Percentiles rank a stretch among this genome's conserved stretches.
Evolutionary conservation across 2,797 vertebrate genomes (phyloP).

Genomic region (Poeciliopsis paucimaculata): DNA sequence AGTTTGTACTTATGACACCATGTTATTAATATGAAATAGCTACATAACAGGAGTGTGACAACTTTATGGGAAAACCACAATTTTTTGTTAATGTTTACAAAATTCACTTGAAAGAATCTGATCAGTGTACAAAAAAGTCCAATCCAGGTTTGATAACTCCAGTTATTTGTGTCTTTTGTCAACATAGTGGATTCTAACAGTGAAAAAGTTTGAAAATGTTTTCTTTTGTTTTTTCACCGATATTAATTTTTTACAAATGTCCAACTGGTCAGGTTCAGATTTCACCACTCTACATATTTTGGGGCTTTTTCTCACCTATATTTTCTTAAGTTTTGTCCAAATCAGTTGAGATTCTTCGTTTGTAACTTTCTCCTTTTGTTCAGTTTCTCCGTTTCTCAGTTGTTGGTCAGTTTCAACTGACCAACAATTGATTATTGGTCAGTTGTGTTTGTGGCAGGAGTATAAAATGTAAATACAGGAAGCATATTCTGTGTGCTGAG

Average conservation of each 20-base stretch:
- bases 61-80: neutral
- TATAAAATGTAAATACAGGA: neutral
- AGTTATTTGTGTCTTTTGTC: neutral
- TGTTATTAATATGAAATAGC: neutral
- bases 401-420: too few species aligned
- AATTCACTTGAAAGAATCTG: neutral
- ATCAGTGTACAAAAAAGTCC: neutral
- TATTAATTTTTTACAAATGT: neutral
- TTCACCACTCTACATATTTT: neutral
- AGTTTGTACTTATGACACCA: neutral
- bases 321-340: neutral
- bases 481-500: neutral
- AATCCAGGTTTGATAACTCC: neutral
- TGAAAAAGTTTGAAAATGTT: neutral
- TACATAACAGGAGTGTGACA: neutral
- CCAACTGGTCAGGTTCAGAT: neutral
- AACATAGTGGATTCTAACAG: neutral
- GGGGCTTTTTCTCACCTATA: neutral
- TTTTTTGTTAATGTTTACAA: neutral
- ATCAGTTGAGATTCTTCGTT: neutral
- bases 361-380: neutral
- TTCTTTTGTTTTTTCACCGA: neutral
- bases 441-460: neutral
- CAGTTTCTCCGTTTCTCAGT: too few species aligned
- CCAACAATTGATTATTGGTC: neutral